A percentile compares a stretch with the other conserved stretches of the same genome.
phyloP scores from a whole-genome alignment of 2,888 invertebrate genomes.

The Drosophila barbarae region DNA sequence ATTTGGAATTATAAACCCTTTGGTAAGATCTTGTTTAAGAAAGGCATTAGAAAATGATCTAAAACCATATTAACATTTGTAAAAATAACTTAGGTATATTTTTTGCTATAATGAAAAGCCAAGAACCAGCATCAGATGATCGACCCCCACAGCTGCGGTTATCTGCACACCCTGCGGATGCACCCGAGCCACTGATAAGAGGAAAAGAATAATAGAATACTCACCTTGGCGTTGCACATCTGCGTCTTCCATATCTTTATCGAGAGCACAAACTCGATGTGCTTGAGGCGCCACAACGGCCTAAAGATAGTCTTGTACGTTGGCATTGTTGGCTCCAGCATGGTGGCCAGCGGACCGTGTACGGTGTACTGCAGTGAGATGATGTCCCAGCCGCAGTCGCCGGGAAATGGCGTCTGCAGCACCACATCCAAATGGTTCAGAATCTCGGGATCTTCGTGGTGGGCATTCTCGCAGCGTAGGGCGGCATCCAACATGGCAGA shows the following conservation, averaged over 20 bases:
- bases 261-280: slow-evolving; percentile 79
- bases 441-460: slow-evolving; percentile 95
- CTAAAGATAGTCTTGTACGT: slow-evolving; percentile 79
- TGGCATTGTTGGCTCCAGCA: slow-evolving; percentile 79
- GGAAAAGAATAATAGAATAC: slow-evolving; percentile 25
- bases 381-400: slow-evolving; percentile 79
- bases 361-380: slow-evolving; percentile 79
- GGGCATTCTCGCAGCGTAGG: slow-evolving; percentile 94
- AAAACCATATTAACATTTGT: background rate
- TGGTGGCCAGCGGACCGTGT: slow-evolving; percentile 78
- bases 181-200: slow-evolving; percentile 1
- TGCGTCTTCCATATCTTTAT: slow-evolving; percentile 80
- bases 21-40: background rate
- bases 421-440: slow-evolving; percentile 92
- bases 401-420: slow-evolving; percentile 80
- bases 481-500: slow-evolving; percentile 91
- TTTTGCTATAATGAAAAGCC: background rate
- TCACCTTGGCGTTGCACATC: slow-evolving; percentile 79
- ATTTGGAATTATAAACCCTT: background rate
- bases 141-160: slow-evolving; percentile 3
- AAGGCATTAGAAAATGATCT: background rate
- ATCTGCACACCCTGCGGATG: slow-evolving; percentile 4
- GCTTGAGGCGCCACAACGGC: slow-evolving; percentile 79
- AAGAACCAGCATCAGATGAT: background rate
- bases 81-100: background rate